Evolutionary conservation across 2,113 vertebrate species (phyloP).

Genomic region (Urocolius indicus): DNA sequence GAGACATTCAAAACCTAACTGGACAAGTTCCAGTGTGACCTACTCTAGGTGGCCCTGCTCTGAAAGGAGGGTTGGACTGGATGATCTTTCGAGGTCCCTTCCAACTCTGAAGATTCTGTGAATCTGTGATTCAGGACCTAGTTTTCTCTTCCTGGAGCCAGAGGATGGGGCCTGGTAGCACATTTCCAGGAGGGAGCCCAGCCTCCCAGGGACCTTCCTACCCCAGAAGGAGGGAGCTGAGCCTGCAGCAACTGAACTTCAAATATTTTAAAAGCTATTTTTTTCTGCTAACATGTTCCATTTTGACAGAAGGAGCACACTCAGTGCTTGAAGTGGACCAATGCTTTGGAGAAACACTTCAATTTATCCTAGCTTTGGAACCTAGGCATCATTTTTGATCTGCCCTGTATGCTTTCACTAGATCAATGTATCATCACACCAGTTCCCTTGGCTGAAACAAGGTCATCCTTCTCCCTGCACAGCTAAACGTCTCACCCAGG

Average conservation of each 20-base stretch:
- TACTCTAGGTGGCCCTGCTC: too few species aligned
- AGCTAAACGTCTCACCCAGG: neutral
- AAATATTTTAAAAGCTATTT: neutral
- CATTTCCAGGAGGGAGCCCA: neutral
- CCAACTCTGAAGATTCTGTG: too few species aligned
- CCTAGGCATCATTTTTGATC: neutral
- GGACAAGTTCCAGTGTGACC: too few species aligned
- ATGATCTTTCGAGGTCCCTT: too few species aligned
- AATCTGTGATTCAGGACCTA: neutral
- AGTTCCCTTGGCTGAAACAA: slow-evolving; percentile 15
- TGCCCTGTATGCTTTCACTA: neutral
- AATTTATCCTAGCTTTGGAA: slow-evolving; percentile 14
- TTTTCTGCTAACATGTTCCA: slow-evolving; percentile 1
- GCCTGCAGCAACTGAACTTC: neutral
- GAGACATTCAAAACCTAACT: too few species aligned
- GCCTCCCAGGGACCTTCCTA: neutral
- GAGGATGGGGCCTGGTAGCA: neutral
- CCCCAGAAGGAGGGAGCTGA: neutral
- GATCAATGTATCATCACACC: slow-evolving; percentile 13
- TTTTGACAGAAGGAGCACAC: slow-evolving; percentile 6
- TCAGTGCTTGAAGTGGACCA: slow-evolving; percentile 5
- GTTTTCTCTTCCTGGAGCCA: neutral
- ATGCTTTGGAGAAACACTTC: slow-evolving; percentile 6
- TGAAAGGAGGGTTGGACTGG: too few species aligned
- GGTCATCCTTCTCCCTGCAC: neutral